Conservation (phyloP, 1,140 invertebrate species). For the Hyposmocoma kahamanoa region DNA sequence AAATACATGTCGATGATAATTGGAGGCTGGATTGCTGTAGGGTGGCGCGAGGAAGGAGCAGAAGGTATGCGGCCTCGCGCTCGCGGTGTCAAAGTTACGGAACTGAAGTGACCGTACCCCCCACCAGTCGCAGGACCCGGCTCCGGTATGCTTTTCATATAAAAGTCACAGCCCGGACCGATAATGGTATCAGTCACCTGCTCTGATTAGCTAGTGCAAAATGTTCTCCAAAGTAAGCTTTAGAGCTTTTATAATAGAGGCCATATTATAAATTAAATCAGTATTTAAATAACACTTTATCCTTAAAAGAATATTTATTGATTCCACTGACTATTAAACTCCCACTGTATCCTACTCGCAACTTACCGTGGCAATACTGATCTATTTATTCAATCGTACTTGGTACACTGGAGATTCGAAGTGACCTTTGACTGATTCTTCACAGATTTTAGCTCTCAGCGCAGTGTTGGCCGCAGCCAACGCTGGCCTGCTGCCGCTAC, state of each 20-base stretch:
- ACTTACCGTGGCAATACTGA: too few species aligned
- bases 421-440: too few species aligned
- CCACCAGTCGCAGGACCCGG: conserved; percentile 46
- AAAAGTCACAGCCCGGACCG: conserved; percentile 55
- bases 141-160: conserved; percentile 70
- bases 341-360: too few species aligned
- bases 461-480: conserved; percentile 61
- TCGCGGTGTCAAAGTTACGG: conserved; percentile 71
- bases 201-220: conserved; percentile 65
- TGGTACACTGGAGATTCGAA: too few species aligned
- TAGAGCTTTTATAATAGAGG: too few species aligned
- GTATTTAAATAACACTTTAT: too few species aligned
- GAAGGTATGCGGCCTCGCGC: conserved; percentile 53
- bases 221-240: conserved; percentile 72
- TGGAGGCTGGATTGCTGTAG: too few species aligned
- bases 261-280: too few species aligned
- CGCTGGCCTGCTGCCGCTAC: conserved; percentile 49
- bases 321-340: too few species aligned
- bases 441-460: conserved; percentile 53
- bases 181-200: conserved; percentile 69
- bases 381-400: too few species aligned
- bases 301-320: too few species aligned
- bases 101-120: conserved; percentile 63
- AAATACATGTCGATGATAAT: not conserved
- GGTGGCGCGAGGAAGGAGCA: too few species aligned